Evolutionary conservation across 1,140 invertebrate genomes (phyloP).

Genomic region (Ladona fulva): DNA sequence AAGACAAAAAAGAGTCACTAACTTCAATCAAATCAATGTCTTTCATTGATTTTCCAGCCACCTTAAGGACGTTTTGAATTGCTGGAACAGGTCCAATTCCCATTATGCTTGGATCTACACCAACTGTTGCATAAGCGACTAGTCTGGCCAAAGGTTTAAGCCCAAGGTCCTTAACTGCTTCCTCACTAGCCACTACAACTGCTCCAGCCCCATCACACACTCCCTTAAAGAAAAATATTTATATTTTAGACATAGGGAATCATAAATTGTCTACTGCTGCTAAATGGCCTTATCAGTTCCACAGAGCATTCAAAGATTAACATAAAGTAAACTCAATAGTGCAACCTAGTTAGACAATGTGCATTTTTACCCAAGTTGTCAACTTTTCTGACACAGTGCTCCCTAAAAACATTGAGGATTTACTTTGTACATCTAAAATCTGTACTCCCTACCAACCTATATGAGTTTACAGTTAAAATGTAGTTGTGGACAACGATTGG

Average conservation of each 20-base stretch:
- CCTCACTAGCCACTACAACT: constrained; percentile 83
- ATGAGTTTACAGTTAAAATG: no score
- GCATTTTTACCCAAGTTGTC: no score
- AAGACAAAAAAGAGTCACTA: constrained; percentile 24
- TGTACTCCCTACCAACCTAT: no score
- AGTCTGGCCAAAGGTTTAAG: constrained; percentile 70
- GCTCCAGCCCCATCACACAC: constrained; percentile 93
- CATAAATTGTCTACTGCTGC: no score
- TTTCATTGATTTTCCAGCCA: constrained; percentile 62
- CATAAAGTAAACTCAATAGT: no score
- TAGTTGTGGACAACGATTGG: no score
- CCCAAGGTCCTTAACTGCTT: constrained; percentile 69
- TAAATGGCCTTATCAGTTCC: no score
- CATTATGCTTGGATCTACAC: constrained; percentile 75
- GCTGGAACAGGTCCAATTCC: constrained; percentile 88
- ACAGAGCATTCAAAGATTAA: no score
- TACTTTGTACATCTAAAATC: no score
- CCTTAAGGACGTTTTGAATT: constrained; percentile 69
- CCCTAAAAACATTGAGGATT: no score
- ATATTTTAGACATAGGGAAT: not conserved
- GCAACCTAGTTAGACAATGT: no score
- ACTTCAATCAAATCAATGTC: constrained; percentile 93
- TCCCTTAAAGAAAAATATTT: constrained; percentile 49
- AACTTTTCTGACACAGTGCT: no score
- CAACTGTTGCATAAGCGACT: constrained; percentile 63